Percentiles rank a stretch among this genome's conserved stretches.
phyloP scores from a whole-genome alignment of 2,113 vertebrate genomes.

The Triplophysa tibetana region DNA sequence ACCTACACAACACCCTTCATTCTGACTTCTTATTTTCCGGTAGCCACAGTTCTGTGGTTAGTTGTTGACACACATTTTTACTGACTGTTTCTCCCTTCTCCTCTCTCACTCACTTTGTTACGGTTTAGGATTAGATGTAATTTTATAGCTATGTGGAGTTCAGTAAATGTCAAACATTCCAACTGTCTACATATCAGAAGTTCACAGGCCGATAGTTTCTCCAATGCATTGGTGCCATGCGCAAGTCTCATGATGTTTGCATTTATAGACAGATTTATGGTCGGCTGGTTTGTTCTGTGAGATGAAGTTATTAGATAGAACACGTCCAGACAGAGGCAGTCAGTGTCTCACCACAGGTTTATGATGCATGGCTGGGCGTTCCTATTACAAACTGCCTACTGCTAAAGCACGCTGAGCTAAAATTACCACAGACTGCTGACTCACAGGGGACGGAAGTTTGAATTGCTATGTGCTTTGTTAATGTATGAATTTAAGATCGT shows the following conservation, averaged over 20 bases:
- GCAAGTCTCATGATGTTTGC: constrained; percentile 15
- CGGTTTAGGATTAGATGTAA: neutral
- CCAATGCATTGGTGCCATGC: neutral
- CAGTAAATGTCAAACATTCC: neutral
- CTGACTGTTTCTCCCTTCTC: neutral
- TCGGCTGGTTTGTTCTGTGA: neutral
- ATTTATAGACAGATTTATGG: constrained; percentile 21
- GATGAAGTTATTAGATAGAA: constrained; percentile 17
- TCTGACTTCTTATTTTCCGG: neutral
- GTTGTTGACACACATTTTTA: constrained; percentile 8
- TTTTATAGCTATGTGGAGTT: neutral
- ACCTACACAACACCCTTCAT: neutral
- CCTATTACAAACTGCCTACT: constrained; percentile 34
- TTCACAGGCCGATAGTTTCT: neutral
- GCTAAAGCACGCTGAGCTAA: constrained; percentile 55
- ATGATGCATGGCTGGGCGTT: constrained; percentile 32
- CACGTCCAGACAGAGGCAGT: constrained; percentile 8
- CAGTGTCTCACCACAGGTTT: constrained; percentile 12
- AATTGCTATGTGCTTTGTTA: neutral
- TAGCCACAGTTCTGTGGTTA: constrained; percentile 30
- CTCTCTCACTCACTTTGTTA: neutral
- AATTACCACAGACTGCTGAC: constrained; percentile 55
- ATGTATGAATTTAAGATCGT: neutral
- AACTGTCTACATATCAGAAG: neutral
- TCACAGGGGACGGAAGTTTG: constrained; percentile 7